These are phyloP conservation scores for Neogobius melanostomus DNA, from an alignment of 2,113 vertebrate species.

Conservation along the genomic window DNA sequence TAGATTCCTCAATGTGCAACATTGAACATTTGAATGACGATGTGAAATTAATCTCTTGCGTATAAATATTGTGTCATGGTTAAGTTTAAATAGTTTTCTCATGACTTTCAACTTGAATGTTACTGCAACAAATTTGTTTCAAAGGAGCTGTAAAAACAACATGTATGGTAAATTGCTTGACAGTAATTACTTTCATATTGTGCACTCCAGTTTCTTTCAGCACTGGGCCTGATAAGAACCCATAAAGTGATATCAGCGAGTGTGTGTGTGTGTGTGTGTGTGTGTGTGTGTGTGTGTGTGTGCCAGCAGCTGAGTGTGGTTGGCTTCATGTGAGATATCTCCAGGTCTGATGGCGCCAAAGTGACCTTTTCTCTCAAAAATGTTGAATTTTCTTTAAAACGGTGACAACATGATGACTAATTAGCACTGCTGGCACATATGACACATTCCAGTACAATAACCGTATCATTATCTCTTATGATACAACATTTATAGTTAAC, in stretches of 20 bases:
- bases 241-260: constrained; percentile 21
- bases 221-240: constrained; percentile 21
- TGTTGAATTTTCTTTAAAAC: constrained; percentile 36
- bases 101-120: constrained; percentile 26
- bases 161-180: constrained; percentile 56
- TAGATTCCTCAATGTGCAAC: too few relatives aligned
- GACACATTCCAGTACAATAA: constrained; percentile 55
- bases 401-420: constrained; percentile 51
- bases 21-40: too few relatives aligned
- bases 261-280: too few relatives aligned
- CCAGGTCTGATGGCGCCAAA: constrained; percentile 24
- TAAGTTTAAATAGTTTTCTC: constrained; percentile 21
- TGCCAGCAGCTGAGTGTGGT: constrained; percentile 20
- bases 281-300: too few relatives aligned
- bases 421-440: constrained; percentile 45
- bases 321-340: constrained; percentile 15
- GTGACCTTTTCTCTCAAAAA: constrained; percentile 63
- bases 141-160: constrained; percentile 47
- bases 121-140: constrained; percentile 40
- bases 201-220: constrained; percentile 33
- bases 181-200: constrained; percentile 63
- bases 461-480: constrained; percentile 35
- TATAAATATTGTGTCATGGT: neutral
- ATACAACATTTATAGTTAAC: constrained; percentile 36
- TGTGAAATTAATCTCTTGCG: neutral